Percentiles rank a stretch among this genome's conserved stretches.
These are phyloP conservation scores for Erythrocercus mccallii DNA, from an alignment of 2,113 vertebrate species.

Conservation along the genomic window DNA sequence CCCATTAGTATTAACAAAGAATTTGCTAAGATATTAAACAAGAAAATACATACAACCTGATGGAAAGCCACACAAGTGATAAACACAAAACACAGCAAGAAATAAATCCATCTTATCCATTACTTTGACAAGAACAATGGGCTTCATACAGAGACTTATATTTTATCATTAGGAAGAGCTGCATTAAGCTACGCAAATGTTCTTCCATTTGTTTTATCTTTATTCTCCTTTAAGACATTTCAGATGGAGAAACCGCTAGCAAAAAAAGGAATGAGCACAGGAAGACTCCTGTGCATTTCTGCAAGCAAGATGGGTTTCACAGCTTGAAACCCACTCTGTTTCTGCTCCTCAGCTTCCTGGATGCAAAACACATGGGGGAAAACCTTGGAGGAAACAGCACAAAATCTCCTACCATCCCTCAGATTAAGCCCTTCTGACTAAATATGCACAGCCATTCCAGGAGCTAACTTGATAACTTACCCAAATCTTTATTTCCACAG, in stretches of 20 bases:
- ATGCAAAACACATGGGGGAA: neutral
- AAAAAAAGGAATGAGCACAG: neutral
- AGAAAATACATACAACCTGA: neutral
- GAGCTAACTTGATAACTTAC: neutral
- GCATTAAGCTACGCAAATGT: conserved; percentile 16
- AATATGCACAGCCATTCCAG: neutral
- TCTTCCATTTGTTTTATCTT: conserved; percentile 8
- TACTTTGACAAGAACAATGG: conserved; percentile 53
- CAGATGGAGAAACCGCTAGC: neutral
- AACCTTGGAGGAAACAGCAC: neutral
- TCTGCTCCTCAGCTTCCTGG: neutral
- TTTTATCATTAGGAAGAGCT: conserved; percentile 58
- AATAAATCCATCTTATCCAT: conserved; percentile 36
- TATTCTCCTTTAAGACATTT: neutral
- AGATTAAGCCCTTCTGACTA: neutral
- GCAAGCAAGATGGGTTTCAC: neutral
- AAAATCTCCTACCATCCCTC: neutral
- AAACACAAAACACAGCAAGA: conserved; percentile 46
- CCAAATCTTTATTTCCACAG: neutral
- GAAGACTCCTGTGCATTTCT: neutral
- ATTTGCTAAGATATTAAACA: conserved; percentile 47
- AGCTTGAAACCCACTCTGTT: conserved; percentile 9
- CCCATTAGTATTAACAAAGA: conserved; percentile 24
- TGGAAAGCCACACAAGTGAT: conserved; percentile 1
- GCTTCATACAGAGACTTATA: conserved; percentile 16